A percentile compares a stretch with the other conserved stretches of the same genome.
These are phyloP conservation scores for Piezodorus guildinii DNA, from an alignment of 1,140 invertebrate species.

Conservation along the genomic window DNA sequence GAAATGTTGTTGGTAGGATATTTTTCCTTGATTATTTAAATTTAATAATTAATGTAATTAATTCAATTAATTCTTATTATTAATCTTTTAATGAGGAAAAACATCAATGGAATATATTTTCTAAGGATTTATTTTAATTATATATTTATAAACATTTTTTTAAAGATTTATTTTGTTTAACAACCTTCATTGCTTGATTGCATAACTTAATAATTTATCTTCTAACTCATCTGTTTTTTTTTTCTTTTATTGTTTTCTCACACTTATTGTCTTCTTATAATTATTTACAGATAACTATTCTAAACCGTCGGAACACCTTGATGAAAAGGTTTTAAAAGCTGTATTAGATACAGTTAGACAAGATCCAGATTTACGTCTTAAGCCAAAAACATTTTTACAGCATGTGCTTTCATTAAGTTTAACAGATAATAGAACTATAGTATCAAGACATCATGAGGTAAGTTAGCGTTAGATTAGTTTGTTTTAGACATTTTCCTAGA, in stretches of 20 bases:
- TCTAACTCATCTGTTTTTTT: too few relatives aligned
- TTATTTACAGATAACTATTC: slow-evolving; percentile 32
- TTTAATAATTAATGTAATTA: slow-evolving; percentile 28
- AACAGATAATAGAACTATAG: slow-evolving; percentile 37
- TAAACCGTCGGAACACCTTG: slow-evolving; percentile 36
- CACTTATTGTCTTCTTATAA: background rate
- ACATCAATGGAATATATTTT: too few relatives aligned
- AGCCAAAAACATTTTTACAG: slow-evolving; percentile 44
- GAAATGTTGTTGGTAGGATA: slow-evolving; percentile 38
- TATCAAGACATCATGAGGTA: slow-evolving; percentile 19
- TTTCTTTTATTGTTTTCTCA: too few relatives aligned
- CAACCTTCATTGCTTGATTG: too few relatives aligned
- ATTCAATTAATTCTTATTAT: too few relatives aligned
- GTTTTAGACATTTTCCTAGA: too few relatives aligned
- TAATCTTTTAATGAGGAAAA: too few relatives aligned
- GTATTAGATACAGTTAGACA: slow-evolving; percentile 40
- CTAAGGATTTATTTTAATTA: too few relatives aligned
- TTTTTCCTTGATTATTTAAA: slow-evolving; percentile 25
- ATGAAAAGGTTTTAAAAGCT: slow-evolving; percentile 38
- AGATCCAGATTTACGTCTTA: slow-evolving; percentile 47
- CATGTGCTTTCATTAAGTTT: slow-evolving; percentile 45
- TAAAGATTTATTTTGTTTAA: background rate
- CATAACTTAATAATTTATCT: background rate
- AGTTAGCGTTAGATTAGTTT: background rate
- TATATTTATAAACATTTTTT: too few relatives aligned